Base-by-base conservation (phyloP, 2,888 invertebrate species). In the Drosophila meridiana region DNA sequence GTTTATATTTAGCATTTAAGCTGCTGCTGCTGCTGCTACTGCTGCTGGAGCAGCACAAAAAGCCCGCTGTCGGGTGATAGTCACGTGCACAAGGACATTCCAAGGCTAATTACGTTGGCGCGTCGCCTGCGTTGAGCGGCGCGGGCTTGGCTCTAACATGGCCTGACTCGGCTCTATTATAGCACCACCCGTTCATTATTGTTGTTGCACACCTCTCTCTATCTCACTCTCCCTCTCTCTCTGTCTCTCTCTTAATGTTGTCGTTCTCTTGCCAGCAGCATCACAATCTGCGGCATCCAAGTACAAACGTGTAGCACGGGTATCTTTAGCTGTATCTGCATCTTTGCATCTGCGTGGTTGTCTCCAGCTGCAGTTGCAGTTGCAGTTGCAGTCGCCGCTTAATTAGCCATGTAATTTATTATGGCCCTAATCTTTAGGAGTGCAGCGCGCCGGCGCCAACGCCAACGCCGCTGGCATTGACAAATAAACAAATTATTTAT, bases 11-110 rank as follows among this genome's bases (percentile, higher is more conserved):
- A 89, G 89, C 87, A 76, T 76, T 64, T 70, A 36, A 62, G 63
- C 61, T 20, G 59, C 60, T 52, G 34, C 28, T 28, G 47, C 28
- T 14, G 28, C 14, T 30, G 28, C 30, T 48, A 13, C 32, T 36
- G 47, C 48, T 28, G 38, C 55, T 52, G 50, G 50, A 34, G 52
- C 47, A 53, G 57, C 63, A 38, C 53, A 68, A 69, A 65, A 63
- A 72, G 71, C 47, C 65, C 67, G 64, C 64, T 67, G 77, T 61
- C 68, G 76, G 69, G 81, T 72, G 79, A 83, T 66, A 76, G 79
- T 89, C 82, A 89, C 90, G 89, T 90, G 88, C 87, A 83, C 89
- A 90, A 89, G 89, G 89, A 89, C 89, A 90, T 89, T 87, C 89
- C 90, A 85, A 78, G 83, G 87, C 86, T 89, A 89, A 89, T 89